Percentiles rank a stretch among this genome's conserved stretches.
Evolutionary conservation across 2,797 vertebrate species (phyloP).

Genomic region (Helicolenus hilgendorfi): DNA sequence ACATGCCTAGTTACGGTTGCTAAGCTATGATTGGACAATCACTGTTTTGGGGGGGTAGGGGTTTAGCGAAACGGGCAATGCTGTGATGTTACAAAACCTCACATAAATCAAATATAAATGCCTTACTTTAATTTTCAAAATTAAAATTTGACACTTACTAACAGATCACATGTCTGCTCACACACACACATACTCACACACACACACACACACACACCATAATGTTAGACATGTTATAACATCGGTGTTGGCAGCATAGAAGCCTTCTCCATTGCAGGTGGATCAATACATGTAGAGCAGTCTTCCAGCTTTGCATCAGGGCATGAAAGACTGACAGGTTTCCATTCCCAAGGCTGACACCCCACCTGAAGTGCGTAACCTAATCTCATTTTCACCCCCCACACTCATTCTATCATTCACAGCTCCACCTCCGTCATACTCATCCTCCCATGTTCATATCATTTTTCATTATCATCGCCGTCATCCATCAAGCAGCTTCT

Average conservation of each 20-base stretch:
- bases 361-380: slow-evolving; percentile 62
- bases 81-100: neutral
- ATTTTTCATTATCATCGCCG: slow-evolving; percentile 69
- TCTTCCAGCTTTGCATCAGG: slow-evolving; percentile 56
- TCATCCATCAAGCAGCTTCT: slow-evolving; percentile 70
- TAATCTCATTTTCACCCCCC: slow-evolving; percentile 68
- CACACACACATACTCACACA: neutral
- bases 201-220: neutral
- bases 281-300: slow-evolving; percentile 63
- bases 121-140: neutral
- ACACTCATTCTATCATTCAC: slow-evolving; percentile 53
- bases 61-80: neutral
- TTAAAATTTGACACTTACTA: slow-evolving; percentile 31
- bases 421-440: slow-evolving; percentile 58
- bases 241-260: slow-evolving; percentile 16
- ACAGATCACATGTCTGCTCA: neutral
- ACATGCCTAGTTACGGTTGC: neutral
- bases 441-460: slow-evolving; percentile 57
- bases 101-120: neutral
- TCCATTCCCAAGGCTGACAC: slow-evolving; percentile 68
- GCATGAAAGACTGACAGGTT: slow-evolving; percentile 47
- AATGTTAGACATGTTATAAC: slow-evolving; percentile 40
- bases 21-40: neutral
- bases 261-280: slow-evolving; percentile 44
- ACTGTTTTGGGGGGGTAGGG: neutral